Evolutionary conservation across 2,888 invertebrate genomes (phyloP).

Genomic region (Drosophila subquinaria): DNA sequence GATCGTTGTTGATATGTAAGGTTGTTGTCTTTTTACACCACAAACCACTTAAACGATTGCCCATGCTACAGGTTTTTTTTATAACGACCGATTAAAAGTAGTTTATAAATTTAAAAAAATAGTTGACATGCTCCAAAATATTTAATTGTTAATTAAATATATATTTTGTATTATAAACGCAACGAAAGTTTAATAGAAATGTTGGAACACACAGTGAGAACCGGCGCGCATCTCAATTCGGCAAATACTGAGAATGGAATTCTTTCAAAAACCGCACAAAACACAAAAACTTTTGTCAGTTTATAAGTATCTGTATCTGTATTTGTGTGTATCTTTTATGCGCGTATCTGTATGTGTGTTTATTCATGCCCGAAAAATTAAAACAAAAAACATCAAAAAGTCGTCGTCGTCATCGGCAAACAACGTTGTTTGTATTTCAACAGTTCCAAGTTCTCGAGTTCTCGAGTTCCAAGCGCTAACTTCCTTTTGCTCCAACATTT

Average conservation of each 20-base stretch:
- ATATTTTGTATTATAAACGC: background rate
- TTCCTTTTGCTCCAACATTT: conserved; percentile 61
- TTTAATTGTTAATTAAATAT: conserved; percentile 19
- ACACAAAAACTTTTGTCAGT: conserved; percentile 68
- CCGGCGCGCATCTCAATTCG: conserved; percentile 83
- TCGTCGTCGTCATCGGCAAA: conserved; percentile 48
- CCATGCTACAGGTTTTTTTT: conserved; percentile 82
- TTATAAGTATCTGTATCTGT: conserved; percentile 45
- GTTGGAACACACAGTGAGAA: conserved; percentile 28
- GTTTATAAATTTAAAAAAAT: background rate
- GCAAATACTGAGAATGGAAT: conserved; percentile 83
- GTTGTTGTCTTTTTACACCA: conserved; percentile 84
- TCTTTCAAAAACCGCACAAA: conserved; percentile 79
- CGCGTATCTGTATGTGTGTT: conserved; percentile 26
- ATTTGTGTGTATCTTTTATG: conserved; percentile 11
- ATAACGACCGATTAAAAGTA: conserved; percentile 23
- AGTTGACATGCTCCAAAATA: conserved; percentile 24
- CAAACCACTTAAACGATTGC: conserved; percentile 84
- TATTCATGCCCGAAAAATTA: conserved; percentile 44
- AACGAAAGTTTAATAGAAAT: background rate
- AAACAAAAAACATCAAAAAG: conserved; percentile 8
- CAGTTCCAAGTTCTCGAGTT: conserved; percentile 43
- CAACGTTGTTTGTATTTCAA: conserved; percentile 56
- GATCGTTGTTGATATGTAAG: conserved; percentile 61
- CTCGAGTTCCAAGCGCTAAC: conserved; percentile 46